Evolutionary conservation across 2,888 invertebrate genomes (phyloP).

Genomic region (Entomobrya proxima): DNA sequence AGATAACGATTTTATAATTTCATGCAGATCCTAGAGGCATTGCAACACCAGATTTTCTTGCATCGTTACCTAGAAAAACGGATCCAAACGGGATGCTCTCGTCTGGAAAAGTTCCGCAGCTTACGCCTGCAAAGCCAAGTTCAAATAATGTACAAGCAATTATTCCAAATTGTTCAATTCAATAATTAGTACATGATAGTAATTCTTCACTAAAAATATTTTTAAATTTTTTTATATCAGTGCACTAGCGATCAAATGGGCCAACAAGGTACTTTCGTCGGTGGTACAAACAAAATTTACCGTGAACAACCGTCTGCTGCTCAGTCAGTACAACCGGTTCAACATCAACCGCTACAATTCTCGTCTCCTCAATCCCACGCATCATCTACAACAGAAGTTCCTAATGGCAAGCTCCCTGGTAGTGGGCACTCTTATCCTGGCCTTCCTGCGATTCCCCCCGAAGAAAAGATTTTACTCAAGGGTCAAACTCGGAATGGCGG

Average conservation of each 20-base stretch:
- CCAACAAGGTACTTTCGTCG: slow-evolving; percentile 52
- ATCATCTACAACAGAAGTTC: slow-evolving; percentile 3
- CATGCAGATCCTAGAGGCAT: slow-evolving; percentile 73
- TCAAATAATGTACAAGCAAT: slow-evolving; percentile 51
- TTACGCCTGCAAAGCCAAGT: slow-evolving; percentile 47
- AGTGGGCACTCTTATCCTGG: slow-evolving; percentile 19
- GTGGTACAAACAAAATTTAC: slow-evolving; percentile 58
- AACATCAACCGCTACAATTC: slow-evolving; percentile 47
- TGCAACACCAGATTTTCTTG: slow-evolving; percentile 73
- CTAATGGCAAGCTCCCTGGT: background rate
- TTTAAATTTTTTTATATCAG: background rate
- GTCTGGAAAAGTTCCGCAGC: slow-evolving; percentile 49
- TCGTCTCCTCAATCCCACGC: slow-evolving; percentile 24
- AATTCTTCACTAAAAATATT: no score
- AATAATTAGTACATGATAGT: background rate
- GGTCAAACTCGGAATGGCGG: slow-evolving; percentile 55
- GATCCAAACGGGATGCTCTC: slow-evolving; percentile 61
- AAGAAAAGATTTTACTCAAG: slow-evolving; percentile 59
- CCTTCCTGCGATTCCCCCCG: slow-evolving; percentile 63
- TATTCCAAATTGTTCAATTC: background rate
- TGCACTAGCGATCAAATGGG: slow-evolving; percentile 40
- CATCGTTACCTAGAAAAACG: slow-evolving; percentile 70
- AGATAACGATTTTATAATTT: background rate
- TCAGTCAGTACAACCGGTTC: slow-evolving; percentile 47
- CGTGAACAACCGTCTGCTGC: slow-evolving; percentile 52